A percentile compares a stretch with the other conserved stretches of the same genome.
Evolutionary conservation across 2,888 invertebrate genomes (phyloP).

Genomic region (Lithophane leautieri): DNA sequence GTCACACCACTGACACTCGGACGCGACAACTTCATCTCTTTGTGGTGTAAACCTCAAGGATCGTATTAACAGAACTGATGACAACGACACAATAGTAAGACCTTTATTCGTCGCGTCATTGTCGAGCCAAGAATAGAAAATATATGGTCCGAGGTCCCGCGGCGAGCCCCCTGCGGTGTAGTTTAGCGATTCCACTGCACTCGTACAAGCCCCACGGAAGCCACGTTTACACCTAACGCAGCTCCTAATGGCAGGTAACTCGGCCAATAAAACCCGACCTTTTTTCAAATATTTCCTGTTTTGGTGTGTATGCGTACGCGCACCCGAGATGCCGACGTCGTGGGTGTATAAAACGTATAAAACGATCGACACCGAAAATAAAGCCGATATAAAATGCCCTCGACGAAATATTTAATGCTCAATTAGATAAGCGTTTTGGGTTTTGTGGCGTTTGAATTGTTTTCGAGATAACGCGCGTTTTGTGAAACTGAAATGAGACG

Average conservation of each 20-base stretch:
- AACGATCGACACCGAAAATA: slow-evolving; percentile 86
- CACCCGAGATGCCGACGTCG: slow-evolving; percentile 86
- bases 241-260: slow-evolving; percentile 89
- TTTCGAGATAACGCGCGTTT: slow-evolving; percentile 83
- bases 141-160: slow-evolving; percentile 85
- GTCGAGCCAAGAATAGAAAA: slow-evolving; percentile 87
- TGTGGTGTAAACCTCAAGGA: slow-evolving; percentile 90
- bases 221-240: slow-evolving; percentile 88
- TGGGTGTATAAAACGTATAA: slow-evolving; percentile 89
- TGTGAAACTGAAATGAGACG: slow-evolving; percentile 81
- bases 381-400: slow-evolving; percentile 89
- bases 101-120: slow-evolving; percentile 85
- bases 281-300: slow-evolving; percentile 89
- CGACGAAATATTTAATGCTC: slow-evolving; percentile 90
- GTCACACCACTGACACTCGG: slow-evolving; percentile 87
- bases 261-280: slow-evolving; percentile 88
- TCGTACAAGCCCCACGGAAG: slow-evolving; percentile 84
- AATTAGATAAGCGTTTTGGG: slow-evolving; percentile 90
- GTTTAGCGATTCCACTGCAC: slow-evolving; percentile 80
- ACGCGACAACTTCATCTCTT: slow-evolving; percentile 87
- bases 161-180: slow-evolving; percentile 84
- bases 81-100: slow-evolving; percentile 85
- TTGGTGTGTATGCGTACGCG: slow-evolving; percentile 84
- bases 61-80: slow-evolving; percentile 90
- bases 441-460: slow-evolving; percentile 88